phyloP scores from a whole-genome alignment of 2,113 vertebrate species.

The Thamnophis sirtalis region DNA sequence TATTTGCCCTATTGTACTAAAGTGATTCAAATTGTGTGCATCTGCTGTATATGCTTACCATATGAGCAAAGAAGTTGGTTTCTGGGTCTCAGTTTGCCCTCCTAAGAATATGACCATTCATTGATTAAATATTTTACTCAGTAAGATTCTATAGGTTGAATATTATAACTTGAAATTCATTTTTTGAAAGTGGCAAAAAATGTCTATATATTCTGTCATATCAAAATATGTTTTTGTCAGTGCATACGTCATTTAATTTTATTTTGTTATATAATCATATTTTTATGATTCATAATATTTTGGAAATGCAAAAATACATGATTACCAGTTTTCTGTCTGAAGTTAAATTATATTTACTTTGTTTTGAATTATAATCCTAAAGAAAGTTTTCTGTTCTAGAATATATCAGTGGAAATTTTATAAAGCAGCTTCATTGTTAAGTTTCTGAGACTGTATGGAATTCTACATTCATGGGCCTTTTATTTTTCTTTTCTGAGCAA shows the following conservation, averaged over 20 bases:
- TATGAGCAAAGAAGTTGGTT: not conserved
- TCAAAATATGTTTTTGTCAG: slow-evolving; percentile 14
- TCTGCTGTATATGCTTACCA: not conserved
- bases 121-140: slow-evolving; percentile 27
- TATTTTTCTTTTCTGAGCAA: not conserved
- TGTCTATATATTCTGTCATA: slow-evolving; percentile 19
- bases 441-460: not conserved
- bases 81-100: not conserved
- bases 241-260: slow-evolving; percentile 18
- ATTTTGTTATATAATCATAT: slow-evolving; percentile 26
- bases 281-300: slow-evolving; percentile 41
- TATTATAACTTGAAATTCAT: slow-evolving; percentile 42
- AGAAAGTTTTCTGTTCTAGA: not conserved
- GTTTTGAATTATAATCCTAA: not conserved
- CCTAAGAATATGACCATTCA: slow-evolving; percentile 35
- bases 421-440: not conserved
- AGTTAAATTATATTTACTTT: not conserved
- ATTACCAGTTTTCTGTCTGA: not conserved
- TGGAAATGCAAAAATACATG: slow-evolving; percentile 1
- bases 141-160: slow-evolving; percentile 34
- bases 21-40: not conserved
- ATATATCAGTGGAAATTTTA: not conserved
- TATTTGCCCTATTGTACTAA: not conserved
- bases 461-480: not conserved
- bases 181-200: not conserved